Percentiles rank a stretch among this genome's conserved stretches.
These are phyloP conservation scores for Trogon surrucura DNA, from an alignment of 2,113 vertebrate species.

Conservation along the genomic window DNA sequence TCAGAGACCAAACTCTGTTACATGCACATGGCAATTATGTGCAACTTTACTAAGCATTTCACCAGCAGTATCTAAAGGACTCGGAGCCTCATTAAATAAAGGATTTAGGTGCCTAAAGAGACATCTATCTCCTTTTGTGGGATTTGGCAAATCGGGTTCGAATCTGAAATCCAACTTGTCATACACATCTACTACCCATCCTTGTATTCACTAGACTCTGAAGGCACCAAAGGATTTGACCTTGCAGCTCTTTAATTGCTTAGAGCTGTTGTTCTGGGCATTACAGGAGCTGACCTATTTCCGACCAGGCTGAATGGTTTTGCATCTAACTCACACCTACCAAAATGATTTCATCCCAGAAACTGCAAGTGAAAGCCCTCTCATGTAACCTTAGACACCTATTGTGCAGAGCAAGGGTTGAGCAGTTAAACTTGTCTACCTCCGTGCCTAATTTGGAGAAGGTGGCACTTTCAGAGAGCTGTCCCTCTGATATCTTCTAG, in stretches of 20 bases:
- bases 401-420: rapidly evolving
- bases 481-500: background rate
- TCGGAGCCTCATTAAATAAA: constrained; percentile 31
- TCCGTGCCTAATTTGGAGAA: background rate
- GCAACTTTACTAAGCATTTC: constrained; percentile 32
- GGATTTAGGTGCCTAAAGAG: constrained; percentile 28
- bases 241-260: constrained; percentile 49
- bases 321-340: background rate
- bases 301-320: background rate
- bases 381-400: background rate
- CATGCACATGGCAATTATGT: background rate
- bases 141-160: constrained; percentile 32
- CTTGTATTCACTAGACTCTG: background rate
- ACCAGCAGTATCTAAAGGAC: background rate
- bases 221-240: constrained; percentile 39
- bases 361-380: background rate
- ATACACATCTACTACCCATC: background rate
- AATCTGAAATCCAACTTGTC: constrained; percentile 9
- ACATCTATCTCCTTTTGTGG: background rate
- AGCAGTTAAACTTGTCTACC: background rate
- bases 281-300: constrained; percentile 51
- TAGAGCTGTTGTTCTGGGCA: constrained; percentile 35
- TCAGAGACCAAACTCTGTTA: background rate
- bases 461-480: background rate
- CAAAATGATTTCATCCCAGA: background rate